Conservation (phyloP, 2,797 vertebrate species). For the Bufotes viridis region DNA sequence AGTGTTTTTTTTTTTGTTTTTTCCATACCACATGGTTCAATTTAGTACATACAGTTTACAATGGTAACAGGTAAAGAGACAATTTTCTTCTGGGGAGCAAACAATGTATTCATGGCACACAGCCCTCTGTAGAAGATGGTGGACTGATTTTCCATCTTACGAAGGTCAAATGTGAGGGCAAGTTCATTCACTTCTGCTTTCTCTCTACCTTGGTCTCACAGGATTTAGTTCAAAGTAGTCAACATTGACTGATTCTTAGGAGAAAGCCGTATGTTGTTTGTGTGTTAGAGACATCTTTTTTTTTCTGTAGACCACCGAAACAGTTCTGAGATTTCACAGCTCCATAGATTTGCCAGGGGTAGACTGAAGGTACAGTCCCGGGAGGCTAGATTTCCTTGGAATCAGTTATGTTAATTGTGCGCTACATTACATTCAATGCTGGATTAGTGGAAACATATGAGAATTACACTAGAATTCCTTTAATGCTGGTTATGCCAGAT, state of each 20-base stretch:
- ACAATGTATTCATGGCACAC: constrained; percentile 9
- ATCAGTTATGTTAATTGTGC: background rate
- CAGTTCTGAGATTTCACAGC: constrained; percentile 41
- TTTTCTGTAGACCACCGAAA: constrained; percentile 35
- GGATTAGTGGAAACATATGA: background rate
- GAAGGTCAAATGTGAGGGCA: constrained; percentile 48
- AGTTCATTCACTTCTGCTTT: constrained; percentile 46
- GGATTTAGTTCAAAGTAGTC: constrained; percentile 40
- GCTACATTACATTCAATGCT: background rate
- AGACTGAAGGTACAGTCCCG: background rate
- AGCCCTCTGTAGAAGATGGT: background rate
- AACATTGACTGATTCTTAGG: background rate
- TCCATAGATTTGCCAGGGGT: background rate
- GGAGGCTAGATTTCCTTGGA: background rate
- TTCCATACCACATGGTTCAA: too few relatives aligned
- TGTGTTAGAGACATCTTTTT: constrained; percentile 26
- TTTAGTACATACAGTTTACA: too few relatives aligned
- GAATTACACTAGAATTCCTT: too few relatives aligned
- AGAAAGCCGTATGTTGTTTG: constrained; percentile 31
- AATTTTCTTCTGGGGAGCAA: background rate
- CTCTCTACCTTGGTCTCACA: constrained; percentile 33
- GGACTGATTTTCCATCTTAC: constrained; percentile 40
- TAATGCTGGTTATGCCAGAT: too few relatives aligned
- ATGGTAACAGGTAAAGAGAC: background rate
- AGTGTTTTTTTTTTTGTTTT: too few relatives aligned